Percentiles rank a stretch among this genome's conserved stretches.
phyloP scores from a whole-genome alignment of 2,888 invertebrate species.

The Coelinius sp. region DNA sequence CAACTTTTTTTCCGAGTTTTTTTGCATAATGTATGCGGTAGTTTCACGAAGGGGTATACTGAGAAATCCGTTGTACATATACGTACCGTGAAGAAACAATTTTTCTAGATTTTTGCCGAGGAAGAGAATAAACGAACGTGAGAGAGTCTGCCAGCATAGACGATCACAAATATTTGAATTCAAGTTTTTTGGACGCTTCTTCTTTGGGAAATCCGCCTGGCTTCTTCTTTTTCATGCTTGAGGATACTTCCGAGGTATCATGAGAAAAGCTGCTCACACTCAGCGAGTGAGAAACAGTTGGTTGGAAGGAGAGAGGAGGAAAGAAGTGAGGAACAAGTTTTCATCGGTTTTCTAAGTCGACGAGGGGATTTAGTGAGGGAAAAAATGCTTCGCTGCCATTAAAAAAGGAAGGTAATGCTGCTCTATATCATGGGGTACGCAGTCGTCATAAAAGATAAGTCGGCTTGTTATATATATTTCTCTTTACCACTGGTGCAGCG shows the following conservation, averaged over 20 bases:
- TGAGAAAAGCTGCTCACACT: conserved; percentile 22
- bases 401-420: neutral
- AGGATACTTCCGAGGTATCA: conserved; percentile 3
- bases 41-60: neutral
- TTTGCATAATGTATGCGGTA: conserved; percentile 8
- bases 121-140: neutral
- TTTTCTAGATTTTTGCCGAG: conserved; percentile 30
- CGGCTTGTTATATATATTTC: neutral
- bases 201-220: neutral
- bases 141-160: conserved; percentile 19
- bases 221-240: conserved; percentile 8
- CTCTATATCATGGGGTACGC: neutral
- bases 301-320: neutral
- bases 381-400: conserved; percentile 20
- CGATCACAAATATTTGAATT: conserved; percentile 36
- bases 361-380: conserved; percentile 12
- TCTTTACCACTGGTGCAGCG: neutral
- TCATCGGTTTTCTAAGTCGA: conserved; percentile 32
- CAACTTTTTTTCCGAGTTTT: neutral
- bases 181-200: conserved; percentile 25
- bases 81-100: conserved; percentile 11
- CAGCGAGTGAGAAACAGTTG: neutral
- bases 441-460: neutral
- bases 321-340: conserved; percentile 15
- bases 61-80: conserved; percentile 16